Base-by-base conservation (phyloP, 2,797 vertebrate species). In the Orestias chungarensis region DNA sequence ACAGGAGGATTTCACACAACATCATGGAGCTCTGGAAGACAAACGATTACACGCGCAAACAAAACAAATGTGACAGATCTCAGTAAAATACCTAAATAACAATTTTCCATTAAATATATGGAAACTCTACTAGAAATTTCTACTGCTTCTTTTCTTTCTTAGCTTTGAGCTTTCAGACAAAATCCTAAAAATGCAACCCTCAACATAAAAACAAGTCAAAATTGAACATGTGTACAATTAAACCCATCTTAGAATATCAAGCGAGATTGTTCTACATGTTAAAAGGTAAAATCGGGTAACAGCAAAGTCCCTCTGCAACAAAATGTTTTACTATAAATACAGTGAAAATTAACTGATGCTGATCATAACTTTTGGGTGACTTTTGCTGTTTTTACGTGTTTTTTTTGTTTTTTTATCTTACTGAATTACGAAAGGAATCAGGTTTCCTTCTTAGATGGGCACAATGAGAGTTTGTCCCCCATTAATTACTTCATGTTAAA, bases 1-100 rank as follows among this genome's bases (percentile, higher is more conserved):
- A 95, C 52, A 96, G 90, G 64, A 95, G 87, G 73, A 95, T 92
- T 87, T 95, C 94, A 86, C 94, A 95, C 86, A 95, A 88, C 95
- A 95, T 95, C 79, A 84, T 95, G 85, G 76, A 85, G 66, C 33
- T 82, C 87, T 91, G 81, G 29, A 33, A 71, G 40, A 38, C 73
- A 0, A 71, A 50, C 44, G 79, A 4, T 64, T n/a, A 66, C 0
- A 59, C 3, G 18, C 20, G 8, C 59, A 74, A n/a, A 9, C 65
- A 66, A 61, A 44, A n/a, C n/a, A n/a, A n/a, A 64, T 62, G 38
- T 27, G 0, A 49, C 8, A 2, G 0, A 10, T 18, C 49, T 33
- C 42, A 42, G 23, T 46, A 35, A 38, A 47, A 17, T n/a, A 55
- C 7, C 38, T 18, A 7, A 35, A 18, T 18, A 12, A 50, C 17